These are phyloP conservation scores for Caenorhabditis tropicalis DNA, from an alignment of 1,140 invertebrate genomes.

Conservation along the genomic window DNA sequence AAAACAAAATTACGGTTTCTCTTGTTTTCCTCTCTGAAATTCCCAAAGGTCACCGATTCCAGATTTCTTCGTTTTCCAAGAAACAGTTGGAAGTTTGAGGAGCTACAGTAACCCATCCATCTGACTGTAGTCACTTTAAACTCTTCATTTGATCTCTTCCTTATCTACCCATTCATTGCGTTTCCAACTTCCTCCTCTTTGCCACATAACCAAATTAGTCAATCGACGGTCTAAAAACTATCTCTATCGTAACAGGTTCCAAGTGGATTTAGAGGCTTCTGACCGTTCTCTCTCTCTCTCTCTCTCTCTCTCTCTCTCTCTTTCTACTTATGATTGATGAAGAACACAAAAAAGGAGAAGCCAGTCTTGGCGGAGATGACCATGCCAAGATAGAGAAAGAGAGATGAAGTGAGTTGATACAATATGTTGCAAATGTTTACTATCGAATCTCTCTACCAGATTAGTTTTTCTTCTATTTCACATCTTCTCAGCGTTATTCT, in stretches of 20 bases:
- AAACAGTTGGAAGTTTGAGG: background rate
- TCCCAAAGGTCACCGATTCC: background rate
- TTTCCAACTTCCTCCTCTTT: background rate
- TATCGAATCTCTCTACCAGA: too few species aligned
- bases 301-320: too few species aligned
- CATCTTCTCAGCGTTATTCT: too few species aligned
- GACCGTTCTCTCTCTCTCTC: too few species aligned
- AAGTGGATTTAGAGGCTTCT: background rate
- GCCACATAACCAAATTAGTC: constrained; percentile 21
- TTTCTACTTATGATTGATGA: background rate
- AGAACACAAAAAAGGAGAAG: constrained; percentile 1
- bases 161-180: background rate
- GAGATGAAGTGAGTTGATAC: background rate
- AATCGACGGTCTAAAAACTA: background rate
- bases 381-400: constrained; percentile 8
- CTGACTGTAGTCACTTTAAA: too few species aligned
- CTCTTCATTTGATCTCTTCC: background rate
- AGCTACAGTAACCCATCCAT: too few species aligned
- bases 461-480: too few species aligned
- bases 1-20: constrained; percentile 12
- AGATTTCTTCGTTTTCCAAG: background rate
- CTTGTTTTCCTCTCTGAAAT: background rate
- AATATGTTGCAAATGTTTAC: background rate
- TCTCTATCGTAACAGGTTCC: background rate
- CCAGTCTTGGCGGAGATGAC: constrained; percentile 14